Evolutionary conservation across 2,797 vertebrate species (phyloP).

Genomic region (Chanos chanos): DNA sequence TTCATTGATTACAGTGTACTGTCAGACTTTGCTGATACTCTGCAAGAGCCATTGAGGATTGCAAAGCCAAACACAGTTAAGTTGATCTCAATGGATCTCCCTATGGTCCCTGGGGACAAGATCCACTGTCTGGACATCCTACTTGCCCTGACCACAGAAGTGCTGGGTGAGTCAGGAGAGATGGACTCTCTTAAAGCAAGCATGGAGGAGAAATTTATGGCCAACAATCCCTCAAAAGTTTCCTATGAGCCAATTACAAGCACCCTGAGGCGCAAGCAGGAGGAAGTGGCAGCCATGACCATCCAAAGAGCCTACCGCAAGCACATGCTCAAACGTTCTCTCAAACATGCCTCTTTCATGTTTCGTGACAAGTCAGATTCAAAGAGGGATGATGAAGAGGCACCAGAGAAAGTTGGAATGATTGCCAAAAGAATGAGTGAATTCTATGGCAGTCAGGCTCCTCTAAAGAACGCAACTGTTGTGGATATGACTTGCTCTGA

Average conservation of each 20-base stretch:
- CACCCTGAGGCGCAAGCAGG: constrained; percentile 87
- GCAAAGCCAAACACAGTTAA: constrained; percentile 90
- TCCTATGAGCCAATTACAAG: constrained; percentile 92
- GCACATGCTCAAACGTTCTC: constrained; percentile 73
- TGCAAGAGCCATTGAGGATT: constrained; percentile 86
- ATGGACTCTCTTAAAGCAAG: constrained; percentile 89
- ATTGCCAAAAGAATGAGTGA: constrained; percentile 70
- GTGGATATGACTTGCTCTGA: neutral
- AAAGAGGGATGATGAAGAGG: constrained; percentile 2
- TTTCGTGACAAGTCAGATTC: constrained; percentile 59
- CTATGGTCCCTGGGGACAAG: constrained; percentile 90
- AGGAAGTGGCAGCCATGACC: constrained; percentile 83
- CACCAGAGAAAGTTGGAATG: constrained; percentile 76
- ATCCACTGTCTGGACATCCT: constrained; percentile 95
- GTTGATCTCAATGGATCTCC: constrained; percentile 86
- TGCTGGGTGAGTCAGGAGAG: constrained; percentile 86
- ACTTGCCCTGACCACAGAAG: constrained; percentile 88
- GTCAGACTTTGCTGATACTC: constrained; percentile 88
- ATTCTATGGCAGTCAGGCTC: constrained; percentile 64
- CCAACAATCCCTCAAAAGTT: constrained; percentile 89
- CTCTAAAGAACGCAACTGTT: neutral
- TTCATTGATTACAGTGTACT: constrained; percentile 84
- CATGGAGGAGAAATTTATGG: constrained; percentile 98
- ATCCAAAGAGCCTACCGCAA: constrained; percentile 89
- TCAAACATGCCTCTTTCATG: constrained; percentile 81